Evolutionary conservation across 2,113 vertebrate genomes (phyloP).

Genomic region (Eptesicus fuscus): DNA sequence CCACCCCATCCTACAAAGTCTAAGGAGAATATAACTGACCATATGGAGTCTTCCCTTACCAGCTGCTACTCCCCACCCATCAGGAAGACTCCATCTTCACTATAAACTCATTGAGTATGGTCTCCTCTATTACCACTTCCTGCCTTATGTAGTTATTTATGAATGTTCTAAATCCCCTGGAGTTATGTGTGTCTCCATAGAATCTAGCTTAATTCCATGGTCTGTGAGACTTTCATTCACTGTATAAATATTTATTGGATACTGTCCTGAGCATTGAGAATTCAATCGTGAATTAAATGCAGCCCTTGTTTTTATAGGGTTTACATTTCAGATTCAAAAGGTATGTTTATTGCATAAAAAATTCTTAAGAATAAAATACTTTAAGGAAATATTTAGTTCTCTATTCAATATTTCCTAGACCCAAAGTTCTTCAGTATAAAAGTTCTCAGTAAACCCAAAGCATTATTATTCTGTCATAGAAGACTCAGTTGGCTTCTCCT

Average conservation of each 20-base stretch:
- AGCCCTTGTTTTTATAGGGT: neutral
- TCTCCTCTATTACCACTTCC: neutral
- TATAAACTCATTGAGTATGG: neutral
- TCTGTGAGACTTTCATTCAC: neutral
- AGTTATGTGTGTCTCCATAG: neutral
- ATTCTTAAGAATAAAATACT: neutral
- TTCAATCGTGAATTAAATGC: neutral
- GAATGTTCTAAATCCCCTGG: neutral
- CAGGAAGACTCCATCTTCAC: neutral
- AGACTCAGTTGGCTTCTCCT: neutral
- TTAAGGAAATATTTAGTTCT: slow-evolving; percentile 16
- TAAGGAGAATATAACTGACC: neutral
- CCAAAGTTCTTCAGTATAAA: neutral
- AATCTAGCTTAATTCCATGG: neutral
- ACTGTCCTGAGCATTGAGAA: neutral
- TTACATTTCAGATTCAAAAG: slow-evolving; percentile 29
- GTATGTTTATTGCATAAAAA: neutral
- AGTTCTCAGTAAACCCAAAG: neutral
- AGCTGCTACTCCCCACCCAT: neutral
- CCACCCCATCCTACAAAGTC: neutral
- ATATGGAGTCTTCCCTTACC: neutral
- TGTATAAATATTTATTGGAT: neutral
- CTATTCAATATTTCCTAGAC: neutral
- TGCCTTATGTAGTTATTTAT: neutral
- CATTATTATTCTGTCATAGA: neutral